Evolutionary conservation across 2,888 invertebrate species (phyloP).

Genomic region (Campoplex capitator): DNA sequence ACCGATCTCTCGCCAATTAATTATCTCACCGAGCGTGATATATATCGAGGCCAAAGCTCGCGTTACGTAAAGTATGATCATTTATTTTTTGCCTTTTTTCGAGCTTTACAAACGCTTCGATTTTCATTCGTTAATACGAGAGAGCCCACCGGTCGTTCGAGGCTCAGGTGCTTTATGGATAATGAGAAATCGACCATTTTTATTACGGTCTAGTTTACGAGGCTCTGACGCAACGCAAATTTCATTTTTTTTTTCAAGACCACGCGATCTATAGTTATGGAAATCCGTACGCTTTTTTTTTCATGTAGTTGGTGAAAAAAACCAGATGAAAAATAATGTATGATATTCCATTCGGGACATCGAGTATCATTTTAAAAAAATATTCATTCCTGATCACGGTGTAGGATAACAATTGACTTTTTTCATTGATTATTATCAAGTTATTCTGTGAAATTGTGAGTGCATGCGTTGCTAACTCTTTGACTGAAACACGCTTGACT

Average conservation of each 20-base stretch:
- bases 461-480: not conserved
- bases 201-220: not conserved
- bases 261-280: not conserved
- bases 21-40: conserved; percentile 23
- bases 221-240: not conserved
- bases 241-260: not conserved
- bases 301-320: not conserved
- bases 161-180: not conserved
- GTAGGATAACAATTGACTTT: not conserved
- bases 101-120: too few species aligned
- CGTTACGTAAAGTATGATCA: conserved; percentile 12
- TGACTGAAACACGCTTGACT: conserved; percentile 36
- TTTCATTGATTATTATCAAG: conserved; percentile 2
- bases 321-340: too few species aligned
- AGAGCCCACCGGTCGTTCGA: not conserved
- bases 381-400: not conserved
- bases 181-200: not conserved
- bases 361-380: not conserved
- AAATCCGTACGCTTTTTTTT: not conserved
- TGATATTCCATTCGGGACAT: not conserved
- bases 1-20: conserved; percentile 49
- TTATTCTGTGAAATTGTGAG: conserved; percentile 5
- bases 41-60: conserved; percentile 12
- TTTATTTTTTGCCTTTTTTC: conserved; percentile 12
- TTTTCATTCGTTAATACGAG: not conserved